Evolutionary conservation across 2,797 vertebrate genomes (phyloP).

Genomic region (Leuciscus waleckii): DNA sequence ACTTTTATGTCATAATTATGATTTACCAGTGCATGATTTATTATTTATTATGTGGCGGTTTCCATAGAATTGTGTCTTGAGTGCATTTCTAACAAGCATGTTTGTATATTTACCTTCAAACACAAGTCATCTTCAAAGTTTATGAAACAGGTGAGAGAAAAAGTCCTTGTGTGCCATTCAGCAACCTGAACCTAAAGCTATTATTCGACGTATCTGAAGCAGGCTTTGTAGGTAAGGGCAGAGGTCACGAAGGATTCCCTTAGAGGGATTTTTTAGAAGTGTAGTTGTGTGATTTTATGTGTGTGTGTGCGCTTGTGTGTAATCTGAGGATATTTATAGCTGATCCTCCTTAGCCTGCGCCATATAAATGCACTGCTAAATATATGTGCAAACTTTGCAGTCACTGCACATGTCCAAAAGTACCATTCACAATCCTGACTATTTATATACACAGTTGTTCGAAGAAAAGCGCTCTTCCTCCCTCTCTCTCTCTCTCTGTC

Average conservation of each 20-base stretch:
- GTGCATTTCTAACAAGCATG: background rate
- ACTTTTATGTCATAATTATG: background rate
- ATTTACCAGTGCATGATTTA: background rate
- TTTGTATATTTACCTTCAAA: background rate
- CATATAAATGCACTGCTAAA: conserved; percentile 44
- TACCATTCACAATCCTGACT: conserved; percentile 28
- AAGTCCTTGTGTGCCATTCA: background rate
- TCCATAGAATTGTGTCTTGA: background rate
- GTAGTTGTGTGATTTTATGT: conserved; percentile 25
- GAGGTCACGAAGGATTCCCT: conserved; percentile 70
- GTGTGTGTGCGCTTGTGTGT: conserved; percentile 63
- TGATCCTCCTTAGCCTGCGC: conserved; percentile 70
- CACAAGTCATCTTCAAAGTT: background rate
- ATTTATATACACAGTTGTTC: conserved; percentile 39
- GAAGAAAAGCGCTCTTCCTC: background rate
- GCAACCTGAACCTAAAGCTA: background rate
- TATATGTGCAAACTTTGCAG: conserved; percentile 29
- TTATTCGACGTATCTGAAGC: background rate
- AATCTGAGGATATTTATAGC: conserved; percentile 80
- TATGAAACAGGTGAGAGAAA: background rate
- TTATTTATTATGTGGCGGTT: no score
- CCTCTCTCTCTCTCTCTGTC: no score
- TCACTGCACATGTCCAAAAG: conserved; percentile 18
- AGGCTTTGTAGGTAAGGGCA: conserved; percentile 39
- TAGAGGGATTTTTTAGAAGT: conserved; percentile 15